Conservation (phyloP, 2,888 invertebrate genomes). For the Pseudanteris insignis region DNA sequence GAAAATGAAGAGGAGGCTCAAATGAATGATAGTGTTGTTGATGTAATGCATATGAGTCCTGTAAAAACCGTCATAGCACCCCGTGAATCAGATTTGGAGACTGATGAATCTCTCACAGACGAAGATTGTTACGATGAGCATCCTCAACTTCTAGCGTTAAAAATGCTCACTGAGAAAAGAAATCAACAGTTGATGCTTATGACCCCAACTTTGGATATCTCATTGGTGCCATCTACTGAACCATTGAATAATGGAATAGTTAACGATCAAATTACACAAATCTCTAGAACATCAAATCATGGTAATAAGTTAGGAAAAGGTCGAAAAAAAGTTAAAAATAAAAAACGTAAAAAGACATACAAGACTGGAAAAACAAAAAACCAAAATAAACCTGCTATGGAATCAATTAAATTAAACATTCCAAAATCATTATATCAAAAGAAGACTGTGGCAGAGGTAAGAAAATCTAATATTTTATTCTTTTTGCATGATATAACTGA, state of each 20-base stretch:
- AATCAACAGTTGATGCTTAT: constrained; percentile 73
- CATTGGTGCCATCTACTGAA: constrained; percentile 50
- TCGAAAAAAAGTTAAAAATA: constrained; percentile 69
- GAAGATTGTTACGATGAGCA: constrained; percentile 89
- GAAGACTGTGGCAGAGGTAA: constrained; percentile 48
- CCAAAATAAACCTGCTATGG: constrained; percentile 60
- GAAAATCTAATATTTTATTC: neutral
- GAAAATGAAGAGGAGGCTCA: constrained; percentile 63
- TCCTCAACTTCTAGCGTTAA: constrained; percentile 79
- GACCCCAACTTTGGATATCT: constrained; percentile 71
- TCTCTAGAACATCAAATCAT: neutral
- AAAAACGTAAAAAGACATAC: constrained; percentile 71
- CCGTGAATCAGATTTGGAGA: constrained; percentile 85
- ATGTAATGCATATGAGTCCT: constrained; percentile 65
- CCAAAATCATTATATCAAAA: constrained; percentile 67
- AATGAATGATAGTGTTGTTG: constrained; percentile 65
- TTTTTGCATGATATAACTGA: too few relatives aligned
- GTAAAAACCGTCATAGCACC: constrained; percentile 71
- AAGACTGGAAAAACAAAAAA: constrained; percentile 56
- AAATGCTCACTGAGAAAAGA: constrained; percentile 79
- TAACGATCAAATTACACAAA: constrained; percentile 40
- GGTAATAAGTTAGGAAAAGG: constrained; percentile 48
- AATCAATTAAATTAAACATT: constrained; percentile 72
- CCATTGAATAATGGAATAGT: constrained; percentile 60
- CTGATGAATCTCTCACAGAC: constrained; percentile 85